These are phyloP conservation scores for Ischnura elegans DNA, from an alignment of 2,888 invertebrate species.

Conservation along the genomic window DNA sequence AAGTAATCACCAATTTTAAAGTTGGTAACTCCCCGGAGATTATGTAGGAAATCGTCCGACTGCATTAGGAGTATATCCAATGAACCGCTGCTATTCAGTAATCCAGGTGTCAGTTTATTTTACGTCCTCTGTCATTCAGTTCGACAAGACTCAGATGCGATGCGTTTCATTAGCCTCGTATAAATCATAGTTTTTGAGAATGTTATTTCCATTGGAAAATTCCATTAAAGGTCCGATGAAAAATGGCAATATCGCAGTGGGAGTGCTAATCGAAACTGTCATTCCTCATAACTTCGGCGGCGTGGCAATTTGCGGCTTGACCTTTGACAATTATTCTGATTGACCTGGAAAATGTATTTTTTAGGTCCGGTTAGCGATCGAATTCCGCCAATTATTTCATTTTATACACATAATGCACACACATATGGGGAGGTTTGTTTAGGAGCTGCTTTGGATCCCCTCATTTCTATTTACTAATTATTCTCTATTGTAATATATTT, in stretches of 20 bases:
- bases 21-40: background rate
- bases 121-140: background rate
- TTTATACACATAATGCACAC: no score
- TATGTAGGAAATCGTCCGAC: background rate
- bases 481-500: no score
- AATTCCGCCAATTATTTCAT: no score
- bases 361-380: no score
- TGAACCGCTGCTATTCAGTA: background rate
- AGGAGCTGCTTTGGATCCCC: no score
- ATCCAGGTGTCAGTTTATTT: background rate
- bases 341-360: no score
- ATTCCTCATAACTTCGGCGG: background rate
- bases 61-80: background rate
- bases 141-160: background rate
- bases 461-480: no score
- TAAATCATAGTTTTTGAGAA: background rate
- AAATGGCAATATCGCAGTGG: background rate
- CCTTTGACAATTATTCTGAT: no score
- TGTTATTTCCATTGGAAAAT: background rate
- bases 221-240: background rate
- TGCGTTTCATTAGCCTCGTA: background rate
- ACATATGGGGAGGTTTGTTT: no score
- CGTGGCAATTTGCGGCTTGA: no score
- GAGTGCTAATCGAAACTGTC: background rate
- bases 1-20: no score